Percentiles rank a stretch among this genome's conserved stretches.
Conservation (phyloP, 2,113 vertebrate genomes). For the Microcebus ravelobensis region DNA sequence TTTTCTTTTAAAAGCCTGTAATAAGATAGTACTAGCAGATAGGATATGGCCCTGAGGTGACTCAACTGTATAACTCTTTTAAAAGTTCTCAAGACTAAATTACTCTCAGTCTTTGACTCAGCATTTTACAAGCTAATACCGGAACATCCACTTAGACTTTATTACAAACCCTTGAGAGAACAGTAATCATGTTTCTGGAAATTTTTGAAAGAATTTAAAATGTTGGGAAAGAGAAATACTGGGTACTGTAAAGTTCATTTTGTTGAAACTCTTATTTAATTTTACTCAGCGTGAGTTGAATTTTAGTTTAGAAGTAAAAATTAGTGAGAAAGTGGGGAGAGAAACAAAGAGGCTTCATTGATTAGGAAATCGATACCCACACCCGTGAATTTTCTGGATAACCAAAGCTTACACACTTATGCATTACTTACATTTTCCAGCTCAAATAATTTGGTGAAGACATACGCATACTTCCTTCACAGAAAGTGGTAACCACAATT, state of each 20-base stretch:
- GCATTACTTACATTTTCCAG: not conserved
- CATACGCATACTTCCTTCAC: not conserved
- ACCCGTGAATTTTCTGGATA: not conserved
- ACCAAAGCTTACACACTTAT: not conserved
- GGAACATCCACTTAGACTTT: slow-evolving; percentile 60
- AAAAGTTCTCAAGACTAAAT: slow-evolving; percentile 65
- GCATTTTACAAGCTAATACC: slow-evolving; percentile 60
- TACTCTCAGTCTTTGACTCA: slow-evolving; percentile 70
- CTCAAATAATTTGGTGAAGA: not conserved
- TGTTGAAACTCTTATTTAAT: slow-evolving; percentile 53
- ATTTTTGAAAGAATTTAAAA: not conserved
- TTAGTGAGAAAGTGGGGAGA: not conserved
- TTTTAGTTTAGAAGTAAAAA: slow-evolving; percentile 49
- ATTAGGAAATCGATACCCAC: not conserved
- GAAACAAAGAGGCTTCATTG: not conserved
- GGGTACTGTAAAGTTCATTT: not conserved
- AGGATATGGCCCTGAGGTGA: slow-evolving; percentile 46
- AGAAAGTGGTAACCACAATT: not conserved
- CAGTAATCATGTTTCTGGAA: slow-evolving; percentile 4
- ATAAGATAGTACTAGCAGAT: slow-evolving; percentile 9
- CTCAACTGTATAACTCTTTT: slow-evolving; percentile 20
- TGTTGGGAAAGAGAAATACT: slow-evolving; percentile 13
- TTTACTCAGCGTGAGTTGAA: not conserved
- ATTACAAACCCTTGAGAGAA: slow-evolving; percentile 59
- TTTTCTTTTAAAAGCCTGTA: slow-evolving; percentile 9